Percentiles rank a stretch among this genome's conserved stretches.
Conservation (phyloP, 2,113 vertebrate genomes). For the Spheniscus mendiculus region DNA sequence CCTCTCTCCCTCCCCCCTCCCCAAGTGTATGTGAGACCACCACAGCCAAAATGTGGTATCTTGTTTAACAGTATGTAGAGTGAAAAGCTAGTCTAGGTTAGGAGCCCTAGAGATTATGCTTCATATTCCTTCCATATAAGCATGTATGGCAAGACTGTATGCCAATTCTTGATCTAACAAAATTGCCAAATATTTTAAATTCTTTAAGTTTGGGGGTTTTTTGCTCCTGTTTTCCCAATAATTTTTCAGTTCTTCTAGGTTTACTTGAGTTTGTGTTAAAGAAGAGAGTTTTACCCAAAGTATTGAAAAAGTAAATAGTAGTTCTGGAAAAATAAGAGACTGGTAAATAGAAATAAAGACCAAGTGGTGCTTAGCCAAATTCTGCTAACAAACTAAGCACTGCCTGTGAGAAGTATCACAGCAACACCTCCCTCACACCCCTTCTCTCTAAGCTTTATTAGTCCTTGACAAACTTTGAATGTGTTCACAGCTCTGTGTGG, state of each 20-base stretch:
- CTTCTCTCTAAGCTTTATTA: not conserved
- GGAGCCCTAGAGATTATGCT: not conserved
- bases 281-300: not conserved
- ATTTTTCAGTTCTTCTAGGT: not conserved
- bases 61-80: not conserved
- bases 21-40: not conserved
- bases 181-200: not conserved
- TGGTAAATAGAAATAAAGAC: not conserved
- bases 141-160: not conserved
- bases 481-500: not conserved
- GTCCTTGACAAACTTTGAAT: not conserved
- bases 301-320: not conserved
- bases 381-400: not conserved
- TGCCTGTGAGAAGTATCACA: not conserved
- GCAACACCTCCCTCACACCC: not conserved
- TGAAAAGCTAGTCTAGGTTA: not conserved
- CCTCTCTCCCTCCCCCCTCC: rapidly evolving
- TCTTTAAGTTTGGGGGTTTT: not conserved
- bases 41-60: not conserved
- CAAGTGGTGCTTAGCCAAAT: not conserved
- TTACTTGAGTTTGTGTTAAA: not conserved
- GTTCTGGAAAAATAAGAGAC: not conserved
- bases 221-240: not conserved
- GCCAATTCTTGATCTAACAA: not conserved
- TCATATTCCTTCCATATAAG: not conserved